These are phyloP conservation scores for Rallus limicola DNA, from an alignment of 2,113 vertebrate species.

Conservation along the genomic window DNA sequence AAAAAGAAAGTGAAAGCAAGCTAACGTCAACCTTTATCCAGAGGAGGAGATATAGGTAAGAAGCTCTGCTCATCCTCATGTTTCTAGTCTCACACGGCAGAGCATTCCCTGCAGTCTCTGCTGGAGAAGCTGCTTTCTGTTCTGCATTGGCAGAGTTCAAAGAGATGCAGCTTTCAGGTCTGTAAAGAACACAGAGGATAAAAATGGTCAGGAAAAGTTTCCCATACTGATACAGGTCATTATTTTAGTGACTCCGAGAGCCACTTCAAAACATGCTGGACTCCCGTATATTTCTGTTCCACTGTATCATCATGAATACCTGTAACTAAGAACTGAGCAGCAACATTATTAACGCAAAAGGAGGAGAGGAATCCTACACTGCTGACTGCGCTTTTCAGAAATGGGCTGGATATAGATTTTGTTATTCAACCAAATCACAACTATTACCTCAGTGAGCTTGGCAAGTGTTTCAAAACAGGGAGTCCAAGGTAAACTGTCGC, in stretches of 20 bases:
- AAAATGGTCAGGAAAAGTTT: slow-evolving; percentile 13
- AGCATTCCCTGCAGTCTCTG: not conserved
- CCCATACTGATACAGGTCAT: not conserved
- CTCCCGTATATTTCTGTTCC: not conserved
- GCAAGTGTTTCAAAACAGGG: slow-evolving; percentile 16
- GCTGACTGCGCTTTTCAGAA: not conserved
- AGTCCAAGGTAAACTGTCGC: not conserved
- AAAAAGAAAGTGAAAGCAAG: not conserved
- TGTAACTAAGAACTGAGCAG: not conserved
- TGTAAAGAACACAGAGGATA: not conserved
- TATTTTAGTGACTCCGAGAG: slow-evolving; percentile 15
- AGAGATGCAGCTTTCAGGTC: not conserved
- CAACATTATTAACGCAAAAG: not conserved
- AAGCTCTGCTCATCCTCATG: not conserved
- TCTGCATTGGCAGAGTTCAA: not conserved
- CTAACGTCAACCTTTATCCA: not conserved
- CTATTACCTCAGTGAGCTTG: not conserved
- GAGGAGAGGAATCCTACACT: not conserved
- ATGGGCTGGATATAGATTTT: not conserved
- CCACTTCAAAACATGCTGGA: not conserved
- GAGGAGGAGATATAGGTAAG: not conserved
- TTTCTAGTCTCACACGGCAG: not conserved
- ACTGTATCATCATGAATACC: not conserved
- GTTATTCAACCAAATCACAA: slow-evolving; percentile 23
- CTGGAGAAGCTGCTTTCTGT: slow-evolving; percentile 21